Evolutionary conservation across 2,888 invertebrate species (phyloP), one percentile per base, ranked within the genome.

Genomic region (Sesia apiformis): DNA sequence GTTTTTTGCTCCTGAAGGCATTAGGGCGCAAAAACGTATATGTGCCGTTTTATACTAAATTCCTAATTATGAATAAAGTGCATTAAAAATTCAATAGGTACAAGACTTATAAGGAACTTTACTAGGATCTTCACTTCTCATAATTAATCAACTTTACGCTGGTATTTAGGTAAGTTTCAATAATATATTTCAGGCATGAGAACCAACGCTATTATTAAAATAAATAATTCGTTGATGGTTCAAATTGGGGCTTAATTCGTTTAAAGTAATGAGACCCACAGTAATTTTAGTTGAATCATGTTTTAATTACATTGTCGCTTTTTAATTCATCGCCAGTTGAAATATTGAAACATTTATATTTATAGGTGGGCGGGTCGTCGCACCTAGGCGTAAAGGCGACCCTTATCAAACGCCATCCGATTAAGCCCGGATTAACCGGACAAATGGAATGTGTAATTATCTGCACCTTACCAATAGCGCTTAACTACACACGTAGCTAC

Each of bases 401-500:
- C 84, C 84, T 83, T 83, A 83, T 87, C 86, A 86, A 72, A 70
- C 69, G 70, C 70, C 69, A 72, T 74, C 75, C 81, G 83, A 82
- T 84, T 81, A 84, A 70, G 63, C 74, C 67, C 65, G 76, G 82
- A 83, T 87, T 83, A 84, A 73, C 80, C 69, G 80, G 78, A 82
- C 84, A 84, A 84, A 84, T 81, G 84, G 84, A 85, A 87, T 87
- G 84, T 83, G 83, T 85, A 85, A 87, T 86, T 85, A 87, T 85
- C 82, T 81, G 69, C 70, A 69, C 63, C 69, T 55, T 55, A 57
- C 56, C 59, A 60, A 58, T 58, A 49, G 56, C 56, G n/a, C 54
- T 55, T 49, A 49, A 50, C 50, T 50, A 50, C 50, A 38, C 39
- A 50, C 49, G 6, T 23, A 49, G 38, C 38, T 39, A 50, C 7